These are phyloP conservation scores for Andrena haemorrhoa DNA, from an alignment of 2,888 invertebrate species.

Conservation along the genomic window DNA sequence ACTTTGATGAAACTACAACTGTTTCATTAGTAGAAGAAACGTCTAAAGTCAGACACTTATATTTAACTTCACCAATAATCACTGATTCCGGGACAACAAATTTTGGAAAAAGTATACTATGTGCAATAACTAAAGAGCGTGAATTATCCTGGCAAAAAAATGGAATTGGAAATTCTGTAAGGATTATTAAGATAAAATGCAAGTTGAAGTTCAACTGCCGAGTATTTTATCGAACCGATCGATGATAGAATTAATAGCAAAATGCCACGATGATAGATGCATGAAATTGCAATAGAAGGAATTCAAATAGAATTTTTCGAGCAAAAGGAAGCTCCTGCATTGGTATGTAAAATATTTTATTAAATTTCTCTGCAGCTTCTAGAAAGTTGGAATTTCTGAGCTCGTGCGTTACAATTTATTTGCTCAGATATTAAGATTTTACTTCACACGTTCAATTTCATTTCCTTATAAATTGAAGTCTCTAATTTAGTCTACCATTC, in stretches of 20 bases:
- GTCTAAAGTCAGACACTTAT: too few species aligned
- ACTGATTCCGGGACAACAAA: too few species aligned
- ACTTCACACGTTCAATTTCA: not conserved
- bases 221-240: slow-evolving; percentile 18
- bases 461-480: not conserved
- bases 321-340: not conserved
- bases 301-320: slow-evolving; percentile 12
- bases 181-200: not conserved
- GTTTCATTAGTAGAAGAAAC: too few species aligned
- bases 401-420: slow-evolving; percentile 31
- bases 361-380: slow-evolving; percentile 18
- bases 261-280: slow-evolving; percentile 3
- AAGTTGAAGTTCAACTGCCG: not conserved
- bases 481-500: not conserved
- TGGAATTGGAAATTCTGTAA: too few species aligned
- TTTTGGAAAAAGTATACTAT: too few species aligned
- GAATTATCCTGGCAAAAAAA: too few species aligned
- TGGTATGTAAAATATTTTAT: slow-evolving; percentile 45
- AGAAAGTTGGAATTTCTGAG: slow-evolving; percentile 30
- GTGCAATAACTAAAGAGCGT: too few species aligned
- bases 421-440: slow-evolving; percentile 28
- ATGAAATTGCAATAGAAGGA: slow-evolving; percentile 11
- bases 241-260: slow-evolving; percentile 10
- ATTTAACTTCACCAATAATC: too few species aligned
- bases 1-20: too few species aligned